Percentiles rank a stretch among this genome's conserved stretches.
Conservation (phyloP, 1,140 invertebrate genomes). For the Drosophila rufa region DNA sequence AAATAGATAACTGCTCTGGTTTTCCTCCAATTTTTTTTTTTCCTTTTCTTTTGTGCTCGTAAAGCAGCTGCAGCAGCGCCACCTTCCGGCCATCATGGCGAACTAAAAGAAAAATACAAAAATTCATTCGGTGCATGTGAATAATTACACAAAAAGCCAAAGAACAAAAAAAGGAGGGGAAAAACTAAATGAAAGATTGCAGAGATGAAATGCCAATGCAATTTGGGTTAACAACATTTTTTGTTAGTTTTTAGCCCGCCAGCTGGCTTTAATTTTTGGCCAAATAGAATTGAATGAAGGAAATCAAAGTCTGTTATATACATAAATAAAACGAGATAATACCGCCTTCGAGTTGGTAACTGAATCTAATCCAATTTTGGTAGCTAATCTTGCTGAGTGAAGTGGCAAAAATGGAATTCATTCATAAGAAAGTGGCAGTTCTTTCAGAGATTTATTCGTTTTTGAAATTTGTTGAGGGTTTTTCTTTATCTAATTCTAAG, state of each 20-base stretch:
- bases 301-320: neutral
- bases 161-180: slow-evolving; percentile 52
- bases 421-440: slow-evolving; percentile 12
- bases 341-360: neutral
- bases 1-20: slow-evolving; percentile 62
- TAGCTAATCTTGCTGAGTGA: slow-evolving; percentile 8
- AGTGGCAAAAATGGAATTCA: slow-evolving; percentile 19
- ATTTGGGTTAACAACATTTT: slow-evolving; percentile 48
- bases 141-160: slow-evolving; percentile 74
- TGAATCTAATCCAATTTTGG: slow-evolving; percentile 9
- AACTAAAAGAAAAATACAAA: slow-evolving; percentile 30
- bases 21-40: slow-evolving; percentile 24
- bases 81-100: slow-evolving; percentile 66
- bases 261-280: slow-evolving; percentile 21
- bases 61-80: slow-evolving; percentile 78
- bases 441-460: neutral
- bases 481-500: too few relatives aligned
- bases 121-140: slow-evolving; percentile 64
- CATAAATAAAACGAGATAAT: neutral
- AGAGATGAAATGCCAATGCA: slow-evolving; percentile 56
- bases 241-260: slow-evolving; percentile 10
- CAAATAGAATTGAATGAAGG: slow-evolving; percentile 13
- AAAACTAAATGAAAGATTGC: slow-evolving; percentile 39
- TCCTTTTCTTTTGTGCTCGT: slow-evolving; percentile 53
- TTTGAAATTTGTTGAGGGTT: neutral